Evolutionary conservation across 2,888 invertebrate species (phyloP).

Genomic region (Polylopha cassiicola): DNA sequence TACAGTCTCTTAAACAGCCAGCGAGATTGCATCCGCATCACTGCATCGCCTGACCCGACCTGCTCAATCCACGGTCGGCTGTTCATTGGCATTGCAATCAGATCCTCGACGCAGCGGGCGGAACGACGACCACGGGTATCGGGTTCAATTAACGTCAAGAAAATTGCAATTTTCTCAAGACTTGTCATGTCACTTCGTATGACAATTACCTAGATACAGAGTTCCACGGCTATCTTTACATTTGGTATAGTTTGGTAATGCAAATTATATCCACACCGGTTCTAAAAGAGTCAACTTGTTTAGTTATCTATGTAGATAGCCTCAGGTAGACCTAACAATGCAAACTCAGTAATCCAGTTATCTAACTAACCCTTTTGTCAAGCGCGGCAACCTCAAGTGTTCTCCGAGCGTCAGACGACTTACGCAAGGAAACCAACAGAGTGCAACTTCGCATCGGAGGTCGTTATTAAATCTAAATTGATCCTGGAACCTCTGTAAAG

Average conservation of each 20-base stretch:
- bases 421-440: conserved; percentile 39
- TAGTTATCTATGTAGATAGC: conserved; percentile 24
- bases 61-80: conserved; percentile 24
- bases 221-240: conserved; percentile 23
- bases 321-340: conserved; percentile 11
- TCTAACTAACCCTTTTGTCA: conserved; percentile 34
- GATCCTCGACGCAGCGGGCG: conserved; percentile 45
- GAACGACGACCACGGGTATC: conserved; percentile 62
- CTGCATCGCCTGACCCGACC: conserved; percentile 41
- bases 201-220: conserved; percentile 30
- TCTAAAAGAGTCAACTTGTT: too few species aligned
- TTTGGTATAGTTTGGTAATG: too few species aligned
- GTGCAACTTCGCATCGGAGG: conserved; percentile 34
- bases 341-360: conserved; percentile 25
- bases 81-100: conserved; percentile 46
- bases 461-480: conserved; percentile 1
- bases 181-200: conserved; percentile 30
- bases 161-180: too few species aligned
- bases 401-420: conserved; percentile 30
- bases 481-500: too few species aligned
- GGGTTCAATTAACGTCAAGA: conserved; percentile 38
- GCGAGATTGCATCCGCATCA: conserved; percentile 47
- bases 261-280: too few species aligned
- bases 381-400: conserved; percentile 28
- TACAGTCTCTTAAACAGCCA: conserved; percentile 12